Percentiles rank a stretch among this genome's conserved stretches.
phyloP scores from a whole-genome alignment of 2,888 invertebrate species.

The Eupithecia insigniata region DNA sequence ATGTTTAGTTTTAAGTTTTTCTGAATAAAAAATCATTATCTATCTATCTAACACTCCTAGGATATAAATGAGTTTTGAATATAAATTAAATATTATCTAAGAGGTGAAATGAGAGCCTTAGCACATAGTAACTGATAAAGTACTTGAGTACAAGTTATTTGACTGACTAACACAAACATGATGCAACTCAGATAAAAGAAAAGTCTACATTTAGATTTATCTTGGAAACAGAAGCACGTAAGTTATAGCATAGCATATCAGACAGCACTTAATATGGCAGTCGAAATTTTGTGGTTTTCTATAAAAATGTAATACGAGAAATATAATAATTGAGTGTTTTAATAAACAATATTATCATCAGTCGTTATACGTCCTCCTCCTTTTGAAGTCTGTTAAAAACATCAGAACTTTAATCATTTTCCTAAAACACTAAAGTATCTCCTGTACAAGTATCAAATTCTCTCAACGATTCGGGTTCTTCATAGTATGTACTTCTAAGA shows the following conservation, averaged over 20 bases:
- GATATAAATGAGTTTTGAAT: background rate
- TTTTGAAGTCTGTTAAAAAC: too few relatives aligned
- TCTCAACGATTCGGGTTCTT: background rate
- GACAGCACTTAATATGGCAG: background rate
- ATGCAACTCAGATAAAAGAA: constrained; percentile 3
- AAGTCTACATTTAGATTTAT: background rate
- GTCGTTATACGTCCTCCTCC: too few relatives aligned
- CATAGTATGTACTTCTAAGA: background rate
- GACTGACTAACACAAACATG: background rate
- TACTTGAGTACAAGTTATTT: background rate
- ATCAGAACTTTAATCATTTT: too few relatives aligned
- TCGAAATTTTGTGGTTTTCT: background rate
- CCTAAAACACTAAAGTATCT: background rate
- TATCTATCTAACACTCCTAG: too few relatives aligned
- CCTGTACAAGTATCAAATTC: background rate
- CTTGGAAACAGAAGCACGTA: background rate
- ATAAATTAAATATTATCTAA: background rate
- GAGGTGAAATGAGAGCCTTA: background rate
- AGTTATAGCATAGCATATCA: too few relatives aligned
- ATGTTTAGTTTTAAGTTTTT: too few relatives aligned
- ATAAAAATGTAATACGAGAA: too few relatives aligned
- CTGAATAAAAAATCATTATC: too few relatives aligned
- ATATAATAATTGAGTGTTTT: too few relatives aligned
- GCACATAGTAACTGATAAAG: background rate
- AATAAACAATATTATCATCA: too few relatives aligned